phyloP scores from a whole-genome alignment of 1,140 invertebrate genomes.

The Cydia strobilella region DNA sequence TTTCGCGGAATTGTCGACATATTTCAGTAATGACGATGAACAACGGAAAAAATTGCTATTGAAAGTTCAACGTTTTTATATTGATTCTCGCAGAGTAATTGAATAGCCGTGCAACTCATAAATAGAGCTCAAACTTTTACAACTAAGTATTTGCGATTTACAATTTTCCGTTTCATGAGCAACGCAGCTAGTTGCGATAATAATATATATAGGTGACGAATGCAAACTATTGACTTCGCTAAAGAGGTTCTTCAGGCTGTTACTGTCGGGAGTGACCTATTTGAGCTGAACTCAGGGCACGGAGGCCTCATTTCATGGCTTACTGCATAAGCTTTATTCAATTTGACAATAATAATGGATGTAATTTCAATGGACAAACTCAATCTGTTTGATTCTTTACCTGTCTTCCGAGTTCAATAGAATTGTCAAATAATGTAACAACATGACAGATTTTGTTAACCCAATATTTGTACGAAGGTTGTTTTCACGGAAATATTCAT shows the following conservation, averaged over 20 bases:
- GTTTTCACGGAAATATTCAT: too few species aligned
- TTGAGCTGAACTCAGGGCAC: not conserved
- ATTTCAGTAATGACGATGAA: not conserved
- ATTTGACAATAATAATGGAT: too few species aligned
- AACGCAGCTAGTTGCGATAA: not conserved
- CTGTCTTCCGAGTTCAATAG: too few species aligned
- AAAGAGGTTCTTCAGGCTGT: not conserved
- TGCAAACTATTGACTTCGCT: not conserved
- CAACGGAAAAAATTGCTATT: not conserved
- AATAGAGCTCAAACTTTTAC: not conserved
- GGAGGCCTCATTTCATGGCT: constrained; percentile 14
- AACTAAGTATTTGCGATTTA: not conserved
- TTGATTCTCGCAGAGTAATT: too few species aligned
- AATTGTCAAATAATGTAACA: too few species aligned
- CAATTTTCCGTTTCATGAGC: not conserved
- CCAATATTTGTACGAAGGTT: too few species aligned
- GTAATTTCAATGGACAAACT: too few species aligned
- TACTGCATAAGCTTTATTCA: not conserved
- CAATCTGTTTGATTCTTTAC: too few species aligned
- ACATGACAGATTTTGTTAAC: too few species aligned
- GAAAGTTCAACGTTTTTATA: too few species aligned
- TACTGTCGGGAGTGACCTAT: constrained; percentile 12
- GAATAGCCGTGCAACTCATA: not conserved
- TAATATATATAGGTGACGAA: not conserved
- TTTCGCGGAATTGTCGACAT: not conserved